Evolutionary conservation across 2,888 invertebrate genomes (phyloP).

Genomic region (Hybos culiciformis): DNA sequence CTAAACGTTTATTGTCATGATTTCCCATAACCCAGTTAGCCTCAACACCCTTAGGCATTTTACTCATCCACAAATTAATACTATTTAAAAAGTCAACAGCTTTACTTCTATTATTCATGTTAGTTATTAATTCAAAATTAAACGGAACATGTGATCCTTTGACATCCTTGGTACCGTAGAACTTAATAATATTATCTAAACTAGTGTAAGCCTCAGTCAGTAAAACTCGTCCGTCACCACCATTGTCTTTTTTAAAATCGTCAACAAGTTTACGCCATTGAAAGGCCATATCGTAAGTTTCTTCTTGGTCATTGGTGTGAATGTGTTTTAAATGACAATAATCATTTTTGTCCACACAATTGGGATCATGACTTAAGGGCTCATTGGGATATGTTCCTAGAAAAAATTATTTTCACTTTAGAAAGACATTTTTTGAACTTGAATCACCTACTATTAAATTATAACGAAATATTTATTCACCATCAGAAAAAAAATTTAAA

Average conservation of each 20-base stretch:
- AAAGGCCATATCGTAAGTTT: conserved; percentile 42
- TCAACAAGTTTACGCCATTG: conserved; percentile 44
- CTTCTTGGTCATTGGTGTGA: conserved; percentile 45
- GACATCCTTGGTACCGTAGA: conserved; percentile 39
- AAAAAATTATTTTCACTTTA: too few species aligned
- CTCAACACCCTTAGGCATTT: conserved; percentile 42
- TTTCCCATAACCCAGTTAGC: conserved; percentile 56
- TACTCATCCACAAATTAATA: conserved; percentile 44
- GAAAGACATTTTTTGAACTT: too few species aligned
- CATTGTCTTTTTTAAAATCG: conserved; percentile 28
- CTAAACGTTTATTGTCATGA: conserved; percentile 37
- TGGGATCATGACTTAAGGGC: conserved; percentile 27
- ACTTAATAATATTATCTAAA: conserved; percentile 42
- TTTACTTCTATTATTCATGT: conserved; percentile 35
- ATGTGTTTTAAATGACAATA: conserved; percentile 42
- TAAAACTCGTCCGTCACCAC: conserved; percentile 37
- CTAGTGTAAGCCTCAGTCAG: conserved; percentile 49
- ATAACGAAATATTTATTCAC: too few species aligned
- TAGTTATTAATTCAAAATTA: conserved; percentile 47
- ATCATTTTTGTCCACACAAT: conserved; percentile 36
- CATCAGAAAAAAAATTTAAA: too few species aligned
- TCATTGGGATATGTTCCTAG: conserved; percentile 32
- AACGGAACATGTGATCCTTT: conserved; percentile 49
- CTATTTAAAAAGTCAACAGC: conserved; percentile 39
- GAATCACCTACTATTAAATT: too few species aligned